Percentiles rank a stretch among this genome's conserved stretches.
Evolutionary conservation across 2,797 vertebrate genomes (phyloP).

Genomic region (Acanthis flammea): DNA sequence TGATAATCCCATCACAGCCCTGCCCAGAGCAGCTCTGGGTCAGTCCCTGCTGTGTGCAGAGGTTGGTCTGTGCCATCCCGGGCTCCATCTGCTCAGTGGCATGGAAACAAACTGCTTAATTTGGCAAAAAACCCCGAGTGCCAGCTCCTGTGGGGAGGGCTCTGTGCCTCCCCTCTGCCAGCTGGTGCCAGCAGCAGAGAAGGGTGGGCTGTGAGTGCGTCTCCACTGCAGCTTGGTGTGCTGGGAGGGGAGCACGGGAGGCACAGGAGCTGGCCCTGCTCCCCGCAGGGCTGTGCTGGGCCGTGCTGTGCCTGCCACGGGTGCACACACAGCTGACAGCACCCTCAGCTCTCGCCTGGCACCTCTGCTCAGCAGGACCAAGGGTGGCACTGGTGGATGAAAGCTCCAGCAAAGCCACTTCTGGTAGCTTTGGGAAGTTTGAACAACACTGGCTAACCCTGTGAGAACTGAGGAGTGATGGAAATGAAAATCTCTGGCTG

Average conservation of each 20-base stretch:
- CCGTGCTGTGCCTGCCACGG: background rate
- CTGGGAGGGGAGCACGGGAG: background rate
- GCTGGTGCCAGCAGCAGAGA: background rate
- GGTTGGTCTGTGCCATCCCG: background rate
- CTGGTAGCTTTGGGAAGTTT: background rate
- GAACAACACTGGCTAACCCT: background rate
- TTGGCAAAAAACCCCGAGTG: background rate
- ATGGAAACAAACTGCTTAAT: background rate
- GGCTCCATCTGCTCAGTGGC: background rate
- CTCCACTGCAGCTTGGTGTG: fast-evolving
- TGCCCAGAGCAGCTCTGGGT: background rate
- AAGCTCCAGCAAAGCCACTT: background rate
- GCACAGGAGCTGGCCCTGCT: fast-evolving
- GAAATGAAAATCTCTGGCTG: background rate
- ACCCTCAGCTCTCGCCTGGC: background rate
- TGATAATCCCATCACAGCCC: background rate
- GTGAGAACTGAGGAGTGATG: background rate
- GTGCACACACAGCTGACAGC: background rate
- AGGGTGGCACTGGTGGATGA: fast-evolving
- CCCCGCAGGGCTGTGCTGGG: background rate
- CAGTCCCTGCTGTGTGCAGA: background rate
- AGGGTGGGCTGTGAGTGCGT: fast-evolving
- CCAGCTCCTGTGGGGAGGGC: background rate
- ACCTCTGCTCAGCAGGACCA: background rate
- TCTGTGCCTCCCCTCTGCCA: background rate